Evolutionary conservation across 2,113 vertebrate genomes (phyloP), one percentile per base, ranked within the genome.

Genomic region (Haplotaxodon microlepis): DNA sequence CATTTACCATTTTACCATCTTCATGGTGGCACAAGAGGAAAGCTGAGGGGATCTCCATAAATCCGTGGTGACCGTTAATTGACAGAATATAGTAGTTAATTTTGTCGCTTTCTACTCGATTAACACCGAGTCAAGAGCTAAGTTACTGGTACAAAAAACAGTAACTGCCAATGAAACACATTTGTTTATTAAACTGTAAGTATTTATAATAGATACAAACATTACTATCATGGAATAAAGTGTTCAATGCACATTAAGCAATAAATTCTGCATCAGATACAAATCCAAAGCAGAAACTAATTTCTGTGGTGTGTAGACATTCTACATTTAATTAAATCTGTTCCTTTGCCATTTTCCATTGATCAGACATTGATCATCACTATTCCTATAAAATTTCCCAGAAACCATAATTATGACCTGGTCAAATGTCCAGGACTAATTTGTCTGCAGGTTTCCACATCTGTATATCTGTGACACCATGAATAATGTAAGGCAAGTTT

Each of bases 401-500:
- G 34, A 69, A 40, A 83, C 29, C 5, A 53, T 21, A 80, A 54
- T 9, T 56, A 66, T 59, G 1, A 84, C n/a, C 12, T 42, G 21
- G 40, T 85, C 13, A 87, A 82, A 84, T 73, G 14, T 71, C 19
- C 56, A 36, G 19, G 34, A 31, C 9, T 82, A 61, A 38, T 89
- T 63, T 71, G 83, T 34, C n/a, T 71, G 84, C 19, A 76, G 56
- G 34, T 85, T 87, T 87, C 29, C 31, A 40, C 71, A 90, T 86
- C 80, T 84, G 51, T 45, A 91, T 66, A 81, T 76, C 51, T 50
- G 82, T 50, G 57, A 66, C 53, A 79, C 10, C 11, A 88, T 93
- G 84, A 90, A 94, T 90, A 89, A 94, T 90, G 82, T 78, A 87
- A 81, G 29, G 5, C 13, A 3, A 47, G 84, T 45, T 57, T 51